Percentiles rank a stretch among this genome's conserved stretches.
Evolutionary conservation across 2,888 invertebrate genomes (phyloP).

Genomic region (Eurois occulta): DNA sequence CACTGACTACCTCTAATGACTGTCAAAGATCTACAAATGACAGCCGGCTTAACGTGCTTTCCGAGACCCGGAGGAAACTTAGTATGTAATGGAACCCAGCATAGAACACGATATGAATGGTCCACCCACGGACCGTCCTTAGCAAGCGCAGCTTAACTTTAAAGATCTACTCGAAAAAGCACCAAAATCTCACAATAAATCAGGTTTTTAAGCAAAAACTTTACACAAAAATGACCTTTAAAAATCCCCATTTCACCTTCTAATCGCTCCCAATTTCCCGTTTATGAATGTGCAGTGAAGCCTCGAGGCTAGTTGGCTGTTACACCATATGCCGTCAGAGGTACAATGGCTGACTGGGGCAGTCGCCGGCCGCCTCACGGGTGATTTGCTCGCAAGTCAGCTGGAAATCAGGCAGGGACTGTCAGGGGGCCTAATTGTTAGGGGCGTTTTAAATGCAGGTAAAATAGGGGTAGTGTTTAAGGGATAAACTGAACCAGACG

Average conservation of each 20-base stretch:
- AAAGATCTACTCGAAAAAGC: not conserved
- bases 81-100: not conserved
- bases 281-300: conserved; percentile 46
- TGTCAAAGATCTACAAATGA: not conserved
- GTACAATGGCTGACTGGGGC: conserved; percentile 42
- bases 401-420: conserved; percentile 44
- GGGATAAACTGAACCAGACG: not conserved
- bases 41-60: not conserved
- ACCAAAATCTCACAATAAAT: not conserved
- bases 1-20: not conserved
- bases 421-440: conserved; percentile 25
- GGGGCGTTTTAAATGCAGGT: not conserved
- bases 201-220: not conserved
- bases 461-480: not conserved
- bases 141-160: not conserved
- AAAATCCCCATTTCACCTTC: not conserved
- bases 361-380: conserved; percentile 43
- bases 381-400: conserved; percentile 55
- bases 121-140: not conserved
- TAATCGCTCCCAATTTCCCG: conserved; percentile 43
- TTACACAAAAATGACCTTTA: not conserved
- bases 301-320: conserved; percentile 34
- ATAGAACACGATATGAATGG: too few relatives aligned
- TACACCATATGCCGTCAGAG: conserved; percentile 35
- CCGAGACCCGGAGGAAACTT: not conserved